phyloP scores from a whole-genome alignment of 2,888 invertebrate genomes.

The Drosophila pegasa region DNA sequence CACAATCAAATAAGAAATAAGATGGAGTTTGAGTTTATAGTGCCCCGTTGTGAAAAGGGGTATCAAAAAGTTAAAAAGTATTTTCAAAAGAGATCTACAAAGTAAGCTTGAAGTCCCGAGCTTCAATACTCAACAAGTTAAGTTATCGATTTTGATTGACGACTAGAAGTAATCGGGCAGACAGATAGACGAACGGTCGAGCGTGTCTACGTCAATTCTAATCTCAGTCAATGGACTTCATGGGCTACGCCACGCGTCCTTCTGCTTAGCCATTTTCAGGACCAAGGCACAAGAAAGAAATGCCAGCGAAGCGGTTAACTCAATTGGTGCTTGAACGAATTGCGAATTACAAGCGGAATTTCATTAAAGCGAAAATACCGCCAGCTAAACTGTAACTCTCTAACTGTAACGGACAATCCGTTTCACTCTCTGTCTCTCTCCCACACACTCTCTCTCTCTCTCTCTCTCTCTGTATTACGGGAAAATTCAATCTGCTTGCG shows the following conservation, averaged over 20 bases:
- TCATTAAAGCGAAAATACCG: slow-evolving; percentile 25
- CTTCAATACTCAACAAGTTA: too few species aligned
- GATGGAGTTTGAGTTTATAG: background rate
- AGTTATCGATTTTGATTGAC: too few species aligned
- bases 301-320: slow-evolving; percentile 24
- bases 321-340: slow-evolving; percentile 51
- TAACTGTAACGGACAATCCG: background rate
- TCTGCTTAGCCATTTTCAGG: background rate
- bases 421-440: too few species aligned
- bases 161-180: too few species aligned
- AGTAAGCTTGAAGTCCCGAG: too few species aligned
- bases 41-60: background rate
- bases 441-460: background rate
- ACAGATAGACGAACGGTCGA: background rate
- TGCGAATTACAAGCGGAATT: slow-evolving; percentile 50
- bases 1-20: slow-evolving; percentile 15
- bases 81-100: background rate
- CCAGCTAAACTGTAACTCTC: slow-evolving; percentile 6
- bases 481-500: slow-evolving; percentile 65
- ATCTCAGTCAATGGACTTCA: background rate
- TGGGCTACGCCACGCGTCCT: too few species aligned
- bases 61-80: background rate
- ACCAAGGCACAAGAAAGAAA: background rate
- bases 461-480: slow-evolving; percentile 19
- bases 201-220: background rate